These are phyloP conservation scores for Cotesia vestalis DNA, from an alignment of 1,140 invertebrate genomes.

Conservation along the genomic window DNA sequence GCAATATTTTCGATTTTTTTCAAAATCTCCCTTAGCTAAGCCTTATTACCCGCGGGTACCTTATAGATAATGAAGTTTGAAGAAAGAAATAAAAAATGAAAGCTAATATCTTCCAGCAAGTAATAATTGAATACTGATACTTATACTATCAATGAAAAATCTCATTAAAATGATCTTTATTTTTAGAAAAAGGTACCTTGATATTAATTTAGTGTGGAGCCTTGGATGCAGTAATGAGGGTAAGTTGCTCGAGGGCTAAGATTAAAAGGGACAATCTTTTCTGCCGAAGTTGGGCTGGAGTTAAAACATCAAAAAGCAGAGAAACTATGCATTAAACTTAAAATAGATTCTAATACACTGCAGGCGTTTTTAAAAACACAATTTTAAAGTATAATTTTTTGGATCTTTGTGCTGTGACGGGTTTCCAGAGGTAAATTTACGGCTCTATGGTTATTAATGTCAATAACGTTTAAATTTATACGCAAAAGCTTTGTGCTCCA, in stretches of 20 bases:
- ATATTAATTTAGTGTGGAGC: constrained; percentile 22
- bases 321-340: constrained; percentile 14
- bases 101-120: neutral
- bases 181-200: constrained; percentile 11
- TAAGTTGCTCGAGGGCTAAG: neutral
- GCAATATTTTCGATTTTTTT: no score
- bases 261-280: neutral
- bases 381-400: neutral
- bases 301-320: neutral
- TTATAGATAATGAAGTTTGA: no score
- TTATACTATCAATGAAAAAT: constrained; percentile 3
- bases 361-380: neutral
- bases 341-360: constrained; percentile 10
- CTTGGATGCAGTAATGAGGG: constrained; percentile 10
- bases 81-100: no score
- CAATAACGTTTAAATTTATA: no score
- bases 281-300: neutral
- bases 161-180: constrained; percentile 32
- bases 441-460: no score
- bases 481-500: no score
- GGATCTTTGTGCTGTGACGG: neutral
- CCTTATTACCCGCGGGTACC: no score
- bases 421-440: no score
- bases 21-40: no score
- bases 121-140: neutral